Base-by-base conservation (phyloP, 1,140 invertebrate species). In the Trichomalopsis sarcophagae region DNA sequence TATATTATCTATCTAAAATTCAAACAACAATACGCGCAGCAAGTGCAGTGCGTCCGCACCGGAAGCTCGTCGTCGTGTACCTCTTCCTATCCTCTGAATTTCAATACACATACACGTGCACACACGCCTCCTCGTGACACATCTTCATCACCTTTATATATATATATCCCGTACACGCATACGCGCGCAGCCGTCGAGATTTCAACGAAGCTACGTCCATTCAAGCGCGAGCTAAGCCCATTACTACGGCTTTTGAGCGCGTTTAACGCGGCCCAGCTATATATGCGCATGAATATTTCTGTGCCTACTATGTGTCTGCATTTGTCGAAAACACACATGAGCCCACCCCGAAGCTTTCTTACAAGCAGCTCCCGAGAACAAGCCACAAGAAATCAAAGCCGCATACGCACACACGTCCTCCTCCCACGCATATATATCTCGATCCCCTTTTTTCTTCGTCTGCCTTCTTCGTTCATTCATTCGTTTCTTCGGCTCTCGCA, bases 381-480 rank as follows among this genome's bases (percentile, higher is more conserved):
- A 83, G 74, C 82, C 74, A 69, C 82, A 83, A 83, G 82, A 69
- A 77, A 83, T 83, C 82, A 77, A 83, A 83, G 74, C 55, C n/a
- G 6, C 11, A 30, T 21, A 62, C 36, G 47, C 75, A 23, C 23
- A n/a, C n/a, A 30, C 40, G 6, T 30, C 36, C 44, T 78, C 33
- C 75, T 71, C 82, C 75, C 81, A 74, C 81, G 81, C 50, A 36
- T 74, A 14, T 82, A 69, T 62, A 62, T 81, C 50, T 21, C 6
- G 27, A 17, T 17, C 80, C 17, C 68, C 33, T 71, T 81, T 30
- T 86, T 87, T 83, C 85, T 87, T 87, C 87, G 84, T 88, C 86
- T 85, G 86, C 82, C 33, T 87, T 86, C 84, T 14, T 62, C 55
- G 7, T 62, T 62, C 55, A 62, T 62, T 62, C 55, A 7, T 62